Conservation (phyloP, 2,113 vertebrate species). For the Cichladusa arquata region DNA sequence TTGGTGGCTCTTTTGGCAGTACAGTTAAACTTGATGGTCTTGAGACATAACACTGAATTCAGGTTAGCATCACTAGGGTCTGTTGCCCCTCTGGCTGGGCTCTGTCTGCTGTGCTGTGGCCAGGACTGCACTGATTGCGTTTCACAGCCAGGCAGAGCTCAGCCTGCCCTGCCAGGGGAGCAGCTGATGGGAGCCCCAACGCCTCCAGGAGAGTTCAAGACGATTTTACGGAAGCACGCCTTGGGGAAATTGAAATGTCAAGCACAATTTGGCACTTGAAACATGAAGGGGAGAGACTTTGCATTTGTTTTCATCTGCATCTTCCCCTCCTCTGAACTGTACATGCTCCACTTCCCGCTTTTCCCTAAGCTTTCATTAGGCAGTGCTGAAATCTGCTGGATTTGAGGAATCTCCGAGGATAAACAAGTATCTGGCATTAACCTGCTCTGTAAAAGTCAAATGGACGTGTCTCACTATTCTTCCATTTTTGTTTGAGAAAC, state of each 20-base stretch:
- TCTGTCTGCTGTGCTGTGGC: not conserved
- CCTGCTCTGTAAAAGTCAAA: conserved; percentile 45
- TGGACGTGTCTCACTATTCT: conserved; percentile 16
- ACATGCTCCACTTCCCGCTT: conserved; percentile 6
- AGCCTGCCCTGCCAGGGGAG: conserved; percentile 8
- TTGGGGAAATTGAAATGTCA: conserved; percentile 79
- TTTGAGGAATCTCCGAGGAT: conserved; percentile 52
- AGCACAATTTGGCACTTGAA: conserved; percentile 76
- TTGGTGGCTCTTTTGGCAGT: not conserved
- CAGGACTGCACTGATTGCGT: not conserved
- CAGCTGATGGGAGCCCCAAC: conserved; percentile 54
- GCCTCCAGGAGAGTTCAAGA: conserved; percentile 69
- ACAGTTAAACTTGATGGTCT: not conserved
- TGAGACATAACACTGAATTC: not conserved
- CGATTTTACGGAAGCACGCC: conserved; percentile 63
- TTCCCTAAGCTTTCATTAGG: conserved; percentile 41
- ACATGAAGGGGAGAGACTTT: conserved; percentile 63
- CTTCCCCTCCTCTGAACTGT: conserved; percentile 40
- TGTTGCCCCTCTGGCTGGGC: not conserved
- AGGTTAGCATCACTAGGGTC: not conserved
- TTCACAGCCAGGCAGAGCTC: not conserved
- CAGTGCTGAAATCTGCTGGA: conserved; percentile 29
- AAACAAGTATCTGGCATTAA: conserved; percentile 45
- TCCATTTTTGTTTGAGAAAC: conserved; percentile 3
- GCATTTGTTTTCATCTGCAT: conserved; percentile 65